Conservation (phyloP, 30 jellyfish, hydroid and myxozoan species). For the Aurelia sp. region DNA sequence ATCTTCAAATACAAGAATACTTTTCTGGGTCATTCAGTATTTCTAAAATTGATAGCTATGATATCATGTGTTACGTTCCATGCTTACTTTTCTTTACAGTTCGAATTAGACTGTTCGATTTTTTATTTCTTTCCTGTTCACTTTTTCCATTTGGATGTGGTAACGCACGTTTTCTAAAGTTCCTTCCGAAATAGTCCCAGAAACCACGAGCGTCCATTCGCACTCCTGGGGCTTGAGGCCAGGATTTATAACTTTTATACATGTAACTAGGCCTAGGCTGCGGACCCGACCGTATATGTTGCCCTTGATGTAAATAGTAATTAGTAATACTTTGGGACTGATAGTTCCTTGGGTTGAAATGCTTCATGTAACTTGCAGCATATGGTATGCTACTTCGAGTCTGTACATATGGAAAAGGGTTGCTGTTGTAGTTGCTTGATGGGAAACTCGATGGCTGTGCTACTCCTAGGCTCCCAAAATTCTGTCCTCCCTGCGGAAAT, state of each 20-base stretch:
- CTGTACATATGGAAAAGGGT: slow-evolving; percentile 55
- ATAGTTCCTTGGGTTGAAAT: slow-evolving; percentile 58
- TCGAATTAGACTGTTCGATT: slow-evolving; percentile 29
- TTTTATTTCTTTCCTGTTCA: not conserved
- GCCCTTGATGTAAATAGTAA: slow-evolving; percentile 49
- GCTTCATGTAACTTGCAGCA: slow-evolving; percentile 37
- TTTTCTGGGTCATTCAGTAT: too few relatives aligned
- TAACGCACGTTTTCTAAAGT: slow-evolving; percentile 37
- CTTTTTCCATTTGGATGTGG: not conserved
- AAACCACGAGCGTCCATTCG: slow-evolving; percentile 58
- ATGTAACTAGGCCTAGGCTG: slow-evolving; percentile 30
- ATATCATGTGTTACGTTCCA: too few relatives aligned
- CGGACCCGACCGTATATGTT: slow-evolving; percentile 12
- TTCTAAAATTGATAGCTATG: too few relatives aligned
- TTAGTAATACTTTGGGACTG: slow-evolving; percentile 62
- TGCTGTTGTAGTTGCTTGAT: slow-evolving; percentile 22
- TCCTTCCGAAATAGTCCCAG: slow-evolving; percentile 94
- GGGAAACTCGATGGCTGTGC: slow-evolving; percentile 49
- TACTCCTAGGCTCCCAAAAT: slow-evolving; percentile 64
- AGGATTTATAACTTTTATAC: slow-evolving; percentile 29
- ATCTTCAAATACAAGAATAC: too few relatives aligned
- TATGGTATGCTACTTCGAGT: slow-evolving; percentile 64
- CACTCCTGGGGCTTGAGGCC: slow-evolving; percentile 11
- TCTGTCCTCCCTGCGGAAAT: slow-evolving; percentile 37
- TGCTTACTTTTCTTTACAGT: slow-evolving; percentile 6